Percentiles rank a stretch among this genome's conserved stretches.
phyloP scores from a whole-genome alignment of 1,140 invertebrate species.

The Ceratina japonica region DNA sequence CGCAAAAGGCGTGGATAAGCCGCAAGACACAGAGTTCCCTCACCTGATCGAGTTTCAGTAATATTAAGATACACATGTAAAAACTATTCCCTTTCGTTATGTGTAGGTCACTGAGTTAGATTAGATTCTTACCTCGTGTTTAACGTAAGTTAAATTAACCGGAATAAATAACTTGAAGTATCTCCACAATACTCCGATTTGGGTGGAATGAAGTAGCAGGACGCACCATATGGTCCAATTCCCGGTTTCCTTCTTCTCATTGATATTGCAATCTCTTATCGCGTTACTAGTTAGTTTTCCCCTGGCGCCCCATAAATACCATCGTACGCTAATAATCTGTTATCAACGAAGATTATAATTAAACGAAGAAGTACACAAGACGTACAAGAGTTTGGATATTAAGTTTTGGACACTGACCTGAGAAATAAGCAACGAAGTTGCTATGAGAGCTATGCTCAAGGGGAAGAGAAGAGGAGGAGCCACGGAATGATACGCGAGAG shows the following conservation, averaged over 20 bases:
- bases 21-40: constrained; percentile 88
- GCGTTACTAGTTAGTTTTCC: constrained; percentile 69
- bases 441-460: constrained; percentile 84
- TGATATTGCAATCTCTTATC: constrained; percentile 59
- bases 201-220: constrained; percentile 86
- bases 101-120: neutral
- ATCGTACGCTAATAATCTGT: constrained; percentile 75
- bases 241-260: constrained; percentile 66
- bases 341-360: constrained; percentile 27
- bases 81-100: too few species aligned
- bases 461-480: constrained; percentile 82
- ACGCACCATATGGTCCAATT: constrained; percentile 79
- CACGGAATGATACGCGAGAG: constrained; percentile 83
- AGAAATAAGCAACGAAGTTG: constrained; percentile 86
- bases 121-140: constrained; percentile 85
- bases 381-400: neutral
- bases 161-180: constrained; percentile 93
- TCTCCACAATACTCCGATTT: constrained; percentile 92
- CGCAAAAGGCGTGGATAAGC: constrained; percentile 91
- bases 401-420: constrained; percentile 80
- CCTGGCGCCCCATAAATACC: constrained; percentile 78
- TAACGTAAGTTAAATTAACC: constrained; percentile 90
- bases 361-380: constrained; percentile 5
- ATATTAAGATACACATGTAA: neutral
- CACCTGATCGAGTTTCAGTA: constrained; percentile 66